Evolutionary conservation across 1,140 invertebrate genomes (phyloP).

Genomic region (Danaus plexippus): DNA sequence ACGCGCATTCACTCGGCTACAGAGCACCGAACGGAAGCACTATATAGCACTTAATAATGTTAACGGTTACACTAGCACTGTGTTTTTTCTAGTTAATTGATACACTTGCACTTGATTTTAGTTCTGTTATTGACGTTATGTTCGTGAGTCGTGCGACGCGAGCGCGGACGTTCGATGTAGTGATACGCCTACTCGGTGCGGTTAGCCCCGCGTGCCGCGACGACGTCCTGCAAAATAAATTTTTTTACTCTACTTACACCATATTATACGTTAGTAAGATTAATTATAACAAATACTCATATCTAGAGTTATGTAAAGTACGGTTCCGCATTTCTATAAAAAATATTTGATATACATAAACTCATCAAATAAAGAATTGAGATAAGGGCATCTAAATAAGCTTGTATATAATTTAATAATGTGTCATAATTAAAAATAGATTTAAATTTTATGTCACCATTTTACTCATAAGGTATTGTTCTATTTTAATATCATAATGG

Average conservation of each 20-base stretch:
- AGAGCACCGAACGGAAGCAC: conserved; percentile 60
- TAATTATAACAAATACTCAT: conserved; percentile 4
- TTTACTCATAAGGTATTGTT: no score
- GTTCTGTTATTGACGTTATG: conserved; percentile 9
- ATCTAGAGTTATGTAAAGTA: background rate
- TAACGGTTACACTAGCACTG: conserved; percentile 44
- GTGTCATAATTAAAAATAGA: no score
- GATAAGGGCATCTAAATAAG: no score
- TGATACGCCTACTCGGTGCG: conserved; percentile 36
- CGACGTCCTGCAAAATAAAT: conserved; percentile 53
- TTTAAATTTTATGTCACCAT: no score
- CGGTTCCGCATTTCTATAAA: background rate
- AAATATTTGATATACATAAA: background rate
- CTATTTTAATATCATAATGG: no score
- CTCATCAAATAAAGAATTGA: no score
- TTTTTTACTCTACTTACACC: conserved; percentile 15
- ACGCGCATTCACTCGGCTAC: conserved; percentile 86
- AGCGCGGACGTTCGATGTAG: conserved; percentile 47
- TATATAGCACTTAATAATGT: conserved; percentile 43
- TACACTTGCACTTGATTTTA: no score
- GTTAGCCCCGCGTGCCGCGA: conserved; percentile 59
- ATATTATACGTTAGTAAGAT: background rate
- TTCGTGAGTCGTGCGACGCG: conserved; percentile 57
- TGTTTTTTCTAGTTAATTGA: conserved; percentile 3
- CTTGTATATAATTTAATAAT: no score